A percentile compares a stretch with the other conserved stretches of the same genome.
These are phyloP conservation scores for Condylura cristata DNA, from an alignment of 2,113 vertebrate genomes.

Conservation along the genomic window DNA sequence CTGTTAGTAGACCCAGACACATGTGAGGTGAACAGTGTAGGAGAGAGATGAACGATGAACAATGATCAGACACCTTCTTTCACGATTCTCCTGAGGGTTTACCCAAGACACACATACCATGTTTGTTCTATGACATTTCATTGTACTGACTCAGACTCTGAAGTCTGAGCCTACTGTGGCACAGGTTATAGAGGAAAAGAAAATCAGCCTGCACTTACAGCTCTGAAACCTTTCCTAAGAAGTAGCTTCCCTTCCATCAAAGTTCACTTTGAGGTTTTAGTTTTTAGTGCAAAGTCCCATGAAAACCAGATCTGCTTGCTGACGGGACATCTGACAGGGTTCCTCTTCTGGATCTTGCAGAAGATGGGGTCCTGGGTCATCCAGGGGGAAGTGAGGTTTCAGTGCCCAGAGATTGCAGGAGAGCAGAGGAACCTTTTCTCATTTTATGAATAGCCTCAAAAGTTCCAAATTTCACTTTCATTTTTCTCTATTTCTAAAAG, in stretches of 20 bases:
- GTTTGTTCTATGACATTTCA: background rate
- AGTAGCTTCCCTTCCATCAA: background rate
- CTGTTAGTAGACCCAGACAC: background rate
- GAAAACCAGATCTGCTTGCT: background rate
- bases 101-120: background rate
- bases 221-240: background rate
- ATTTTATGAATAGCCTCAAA: background rate
- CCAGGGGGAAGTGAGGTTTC: background rate
- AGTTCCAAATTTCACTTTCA: slow-evolving; percentile 8
- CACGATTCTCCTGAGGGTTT: background rate
- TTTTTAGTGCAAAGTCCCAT: background rate
- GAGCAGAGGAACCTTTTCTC: background rate
- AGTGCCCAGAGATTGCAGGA: background rate
- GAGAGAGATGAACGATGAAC: background rate
- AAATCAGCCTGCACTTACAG: background rate
- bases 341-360: background rate
- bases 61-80: background rate
- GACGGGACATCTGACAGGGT: background rate
- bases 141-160: slow-evolving; percentile 12
- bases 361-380: background rate
- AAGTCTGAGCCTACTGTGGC: background rate
- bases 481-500: background rate
- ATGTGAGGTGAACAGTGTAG: no score
- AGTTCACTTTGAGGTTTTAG: background rate
- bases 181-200: background rate